These are phyloP conservation scores for Julus scanicus DNA, from an alignment of 2,888 invertebrate species.

Conservation along the genomic window DNA sequence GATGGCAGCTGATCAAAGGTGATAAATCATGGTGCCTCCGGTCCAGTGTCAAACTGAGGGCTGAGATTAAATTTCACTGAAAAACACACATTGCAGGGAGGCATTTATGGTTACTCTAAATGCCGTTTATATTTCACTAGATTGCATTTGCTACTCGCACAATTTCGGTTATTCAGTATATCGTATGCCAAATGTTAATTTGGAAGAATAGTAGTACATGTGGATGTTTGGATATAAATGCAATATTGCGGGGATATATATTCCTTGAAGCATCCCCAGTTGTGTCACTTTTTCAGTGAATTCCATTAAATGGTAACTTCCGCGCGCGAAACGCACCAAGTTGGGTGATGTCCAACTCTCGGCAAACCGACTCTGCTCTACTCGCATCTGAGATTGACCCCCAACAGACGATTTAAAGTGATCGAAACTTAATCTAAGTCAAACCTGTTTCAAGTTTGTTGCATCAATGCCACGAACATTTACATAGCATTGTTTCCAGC, in stretches of 20 bases:
- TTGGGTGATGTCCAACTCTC: background rate
- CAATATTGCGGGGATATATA: too few species aligned
- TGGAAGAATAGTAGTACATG: too few species aligned
- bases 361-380: background rate
- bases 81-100: too few species aligned
- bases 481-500: background rate
- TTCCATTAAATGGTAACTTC: background rate
- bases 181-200: too few species aligned
- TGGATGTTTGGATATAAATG: too few species aligned
- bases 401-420: background rate
- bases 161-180: too few species aligned
- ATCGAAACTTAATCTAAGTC: background rate
- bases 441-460: background rate
- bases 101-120: too few species aligned
- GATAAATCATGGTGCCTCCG: too few species aligned
- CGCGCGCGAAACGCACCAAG: background rate
- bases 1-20: background rate
- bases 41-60: too few species aligned
- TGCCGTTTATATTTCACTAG: too few species aligned
- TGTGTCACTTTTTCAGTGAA: background rate
- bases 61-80: too few species aligned
- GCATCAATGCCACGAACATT: background rate
- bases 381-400: background rate
- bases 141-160: too few species aligned
- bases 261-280: background rate